Base-by-base conservation (phyloP, 2,113 vertebrate genomes). In the Chloropsis hardwickii region DNA sequence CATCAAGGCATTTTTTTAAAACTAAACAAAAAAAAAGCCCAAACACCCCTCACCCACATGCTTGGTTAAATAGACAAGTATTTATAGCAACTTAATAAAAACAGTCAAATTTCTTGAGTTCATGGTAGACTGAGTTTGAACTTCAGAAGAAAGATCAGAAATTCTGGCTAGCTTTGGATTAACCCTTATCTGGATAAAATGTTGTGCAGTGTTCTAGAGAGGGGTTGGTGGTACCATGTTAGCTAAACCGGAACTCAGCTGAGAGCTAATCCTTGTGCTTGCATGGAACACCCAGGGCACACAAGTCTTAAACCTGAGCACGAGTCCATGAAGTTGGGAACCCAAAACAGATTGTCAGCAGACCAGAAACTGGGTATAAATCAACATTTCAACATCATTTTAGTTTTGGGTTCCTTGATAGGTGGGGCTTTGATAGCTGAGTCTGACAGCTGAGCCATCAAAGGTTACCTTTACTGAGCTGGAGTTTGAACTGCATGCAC, bases 271-370 rank as follows among this genome's bases (percentile, higher is more conserved):
- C 22, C 35, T 73, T 35, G 15, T 45, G 8, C 31, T 48, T 47
- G 13, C 16, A 31, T 70, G 25, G 18, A 71, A 57, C 37, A 24
- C 10, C 50, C 44, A 54, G 56, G 39, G 27, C 37, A 37, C 50
- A 47, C 23, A 2, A 0, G 1, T 28, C 56, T 57, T 40, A 57
- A 33, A 77, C 44, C 22, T 66, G n/a, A 69, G 37, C 69, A 58
- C 0, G 3, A 53, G 19, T 37, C 35, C 29, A 10, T 35, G 23
- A 62, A 66, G 33, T 12, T 10, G 0, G 73, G 23, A 78, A 65
- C 4, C 24, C 44, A 42, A 18, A 69, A 20, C 0, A 69, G 33
- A 28, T 56, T 0, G 0, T 42, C 33, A 81, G 33, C 31, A 28
- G n/a, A 44, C 56, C 17, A 29, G 10, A 66, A 74, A 44, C 29